Percentiles rank a stretch among this genome's conserved stretches.
These are phyloP conservation scores for Pristionchus japonicus DNA, from an alignment of 2,888 invertebrate genomes.

Conservation along the genomic window DNA sequence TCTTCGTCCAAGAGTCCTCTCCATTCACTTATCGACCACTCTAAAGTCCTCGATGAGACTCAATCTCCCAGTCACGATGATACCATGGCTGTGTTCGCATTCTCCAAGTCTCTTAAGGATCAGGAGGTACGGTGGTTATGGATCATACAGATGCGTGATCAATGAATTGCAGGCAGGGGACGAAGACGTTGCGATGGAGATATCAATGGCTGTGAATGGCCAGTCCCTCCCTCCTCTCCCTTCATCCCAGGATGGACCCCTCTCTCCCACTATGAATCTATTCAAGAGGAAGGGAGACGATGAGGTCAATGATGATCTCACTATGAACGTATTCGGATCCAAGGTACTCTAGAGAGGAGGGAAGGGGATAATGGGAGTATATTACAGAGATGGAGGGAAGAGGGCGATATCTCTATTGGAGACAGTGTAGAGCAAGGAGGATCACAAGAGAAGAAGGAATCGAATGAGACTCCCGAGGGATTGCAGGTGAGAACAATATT, in stretches of 20 bases:
- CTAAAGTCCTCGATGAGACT: background rate
- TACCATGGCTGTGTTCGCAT: background rate
- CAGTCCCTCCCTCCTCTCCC: background rate
- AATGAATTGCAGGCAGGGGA: background rate
- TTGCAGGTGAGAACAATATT: background rate
- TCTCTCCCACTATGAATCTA: constrained; percentile 14
- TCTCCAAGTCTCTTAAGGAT: too few species aligned
- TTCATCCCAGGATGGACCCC: background rate
- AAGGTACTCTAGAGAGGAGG: background rate
- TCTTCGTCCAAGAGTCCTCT: background rate
- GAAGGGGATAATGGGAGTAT: background rate
- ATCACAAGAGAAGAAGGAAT: background rate
- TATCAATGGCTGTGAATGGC: background rate
- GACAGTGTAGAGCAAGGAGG: background rate
- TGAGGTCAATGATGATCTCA: background rate
- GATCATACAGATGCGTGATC: too few species aligned
- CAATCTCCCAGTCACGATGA: background rate
- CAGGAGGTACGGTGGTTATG: background rate
- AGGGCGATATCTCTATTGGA: background rate
- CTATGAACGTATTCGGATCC: background rate
- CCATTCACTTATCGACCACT: background rate
- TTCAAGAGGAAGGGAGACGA: constrained; percentile 35
- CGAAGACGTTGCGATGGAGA: background rate
- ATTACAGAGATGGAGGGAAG: background rate
- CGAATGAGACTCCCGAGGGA: background rate